Evolutionary conservation across 2,888 invertebrate genomes (phyloP).

Genomic region (Cephus runcator): DNA sequence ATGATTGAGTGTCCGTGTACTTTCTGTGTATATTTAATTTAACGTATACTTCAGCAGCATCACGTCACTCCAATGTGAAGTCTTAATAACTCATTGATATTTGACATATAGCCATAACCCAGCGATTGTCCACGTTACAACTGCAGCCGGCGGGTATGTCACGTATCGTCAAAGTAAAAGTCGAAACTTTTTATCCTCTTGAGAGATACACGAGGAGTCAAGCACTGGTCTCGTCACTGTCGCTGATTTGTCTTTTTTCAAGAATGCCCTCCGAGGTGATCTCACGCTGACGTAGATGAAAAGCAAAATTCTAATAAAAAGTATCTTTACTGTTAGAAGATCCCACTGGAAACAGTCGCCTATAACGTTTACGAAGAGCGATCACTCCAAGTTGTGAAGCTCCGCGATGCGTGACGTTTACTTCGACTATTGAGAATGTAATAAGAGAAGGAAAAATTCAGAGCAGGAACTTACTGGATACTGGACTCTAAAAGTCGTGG

Average conservation of each 20-base stretch:
- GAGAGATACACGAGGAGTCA: neutral
- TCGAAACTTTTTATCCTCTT: neutral
- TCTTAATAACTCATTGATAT: neutral
- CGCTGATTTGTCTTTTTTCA: neutral
- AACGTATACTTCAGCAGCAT: neutral
- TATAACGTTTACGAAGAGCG: neutral
- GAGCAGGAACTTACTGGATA: constrained; percentile 9
- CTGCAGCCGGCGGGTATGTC: neutral
- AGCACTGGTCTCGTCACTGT: neutral
- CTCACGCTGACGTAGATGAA: neutral
- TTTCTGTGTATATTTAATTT: neutral
- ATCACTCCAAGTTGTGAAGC: neutral
- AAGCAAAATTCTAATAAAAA: neutral
- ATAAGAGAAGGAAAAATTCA: constrained; percentile 4
- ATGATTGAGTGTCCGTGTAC: neutral
- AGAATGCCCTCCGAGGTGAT: neutral
- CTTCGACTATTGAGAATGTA: neutral
- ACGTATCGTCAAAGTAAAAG: neutral
- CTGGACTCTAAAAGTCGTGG: constrained; percentile 43
- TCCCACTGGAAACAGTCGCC: neutral
- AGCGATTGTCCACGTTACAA: neutral
- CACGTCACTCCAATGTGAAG: neutral
- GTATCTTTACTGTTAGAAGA: neutral
- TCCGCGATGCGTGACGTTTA: constrained; percentile 3
- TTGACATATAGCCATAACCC: neutral